Conservation (phyloP, 1,140 invertebrate genomes). For the Cotesia vestalis region DNA sequence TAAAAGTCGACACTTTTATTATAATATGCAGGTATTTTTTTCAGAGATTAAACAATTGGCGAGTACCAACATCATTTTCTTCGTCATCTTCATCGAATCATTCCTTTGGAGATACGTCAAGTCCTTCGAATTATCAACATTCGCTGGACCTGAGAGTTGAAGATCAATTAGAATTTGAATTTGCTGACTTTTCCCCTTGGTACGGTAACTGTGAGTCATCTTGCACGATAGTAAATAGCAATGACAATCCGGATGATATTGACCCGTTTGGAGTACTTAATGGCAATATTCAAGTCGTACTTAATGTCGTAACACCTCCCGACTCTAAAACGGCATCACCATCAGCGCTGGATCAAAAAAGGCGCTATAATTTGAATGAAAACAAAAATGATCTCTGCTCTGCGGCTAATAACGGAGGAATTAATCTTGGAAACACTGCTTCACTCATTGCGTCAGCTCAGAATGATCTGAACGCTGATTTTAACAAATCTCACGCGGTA, state of each 20-base stretch:
- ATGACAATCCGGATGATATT: slow-evolving; percentile 37
- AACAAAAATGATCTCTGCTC: slow-evolving; percentile 9
- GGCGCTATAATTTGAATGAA: not conserved
- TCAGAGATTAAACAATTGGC: slow-evolving; percentile 32
- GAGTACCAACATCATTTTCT: slow-evolving; percentile 39
- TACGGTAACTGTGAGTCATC: slow-evolving; percentile 40
- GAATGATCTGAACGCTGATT: slow-evolving; percentile 35
- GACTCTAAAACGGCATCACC: not conserved
- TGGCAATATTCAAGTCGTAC: slow-evolving; percentile 40
- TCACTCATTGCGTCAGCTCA: slow-evolving; percentile 34
- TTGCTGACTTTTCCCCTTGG: slow-evolving; percentile 39
- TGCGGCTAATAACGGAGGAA: not conserved
- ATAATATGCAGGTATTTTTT: not conserved
- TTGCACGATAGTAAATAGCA: slow-evolving; percentile 42
- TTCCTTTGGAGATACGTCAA: slow-evolving; percentile 48
- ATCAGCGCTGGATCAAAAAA: not conserved
- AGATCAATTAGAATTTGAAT: slow-evolving; percentile 42
- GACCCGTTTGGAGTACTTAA: slow-evolving; percentile 47
- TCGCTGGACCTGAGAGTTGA: slow-evolving; percentile 38
- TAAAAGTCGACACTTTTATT: not conserved
- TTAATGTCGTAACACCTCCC: slow-evolving; percentile 1
- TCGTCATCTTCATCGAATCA: slow-evolving; percentile 51
- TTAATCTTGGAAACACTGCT: slow-evolving; percentile 33
- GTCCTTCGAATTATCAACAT: slow-evolving; percentile 45
- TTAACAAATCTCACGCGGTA: slow-evolving; percentile 18